Evolutionary conservation across 53 echinoderm and acorn worm genomes (phyloP).

Genomic region (Paracentrotus lividus): DNA sequence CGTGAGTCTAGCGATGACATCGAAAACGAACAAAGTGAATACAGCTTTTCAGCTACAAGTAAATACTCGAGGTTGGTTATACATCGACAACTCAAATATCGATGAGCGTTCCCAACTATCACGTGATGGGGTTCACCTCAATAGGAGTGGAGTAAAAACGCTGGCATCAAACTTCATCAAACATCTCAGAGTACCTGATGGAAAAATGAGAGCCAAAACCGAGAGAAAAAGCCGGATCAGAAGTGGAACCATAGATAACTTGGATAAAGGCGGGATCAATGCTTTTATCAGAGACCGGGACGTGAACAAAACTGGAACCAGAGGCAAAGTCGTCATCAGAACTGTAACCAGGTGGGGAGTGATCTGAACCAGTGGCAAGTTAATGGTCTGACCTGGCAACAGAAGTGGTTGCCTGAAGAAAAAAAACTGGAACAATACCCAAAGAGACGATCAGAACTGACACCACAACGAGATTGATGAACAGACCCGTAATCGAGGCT

Average conservation of each 20-base stretch:
- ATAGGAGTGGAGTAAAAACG: neutral
- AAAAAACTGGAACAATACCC: neutral
- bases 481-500: neutral
- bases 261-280: neutral
- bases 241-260: neutral
- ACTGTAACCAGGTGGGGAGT: neutral
- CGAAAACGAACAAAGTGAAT: neutral
- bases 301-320: neutral
- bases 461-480: neutral
- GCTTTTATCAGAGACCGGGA: neutral
- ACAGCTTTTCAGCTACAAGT: neutral
- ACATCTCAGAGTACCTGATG: neutral
- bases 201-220: neutral
- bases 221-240: neutral
- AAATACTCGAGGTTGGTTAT: neutral
- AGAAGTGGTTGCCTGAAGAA: neutral
- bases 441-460: neutral
- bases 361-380: neutral
- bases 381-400: neutral
- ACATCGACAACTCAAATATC: conserved; percentile 11
- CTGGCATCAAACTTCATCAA: neutral
- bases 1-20: neutral
- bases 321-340: neutral
- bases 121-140: conserved; percentile 6
- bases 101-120: neutral